These are phyloP conservation scores for Agrochola litura DNA, from an alignment of 2,888 invertebrate genomes.

Conservation along the genomic window DNA sequence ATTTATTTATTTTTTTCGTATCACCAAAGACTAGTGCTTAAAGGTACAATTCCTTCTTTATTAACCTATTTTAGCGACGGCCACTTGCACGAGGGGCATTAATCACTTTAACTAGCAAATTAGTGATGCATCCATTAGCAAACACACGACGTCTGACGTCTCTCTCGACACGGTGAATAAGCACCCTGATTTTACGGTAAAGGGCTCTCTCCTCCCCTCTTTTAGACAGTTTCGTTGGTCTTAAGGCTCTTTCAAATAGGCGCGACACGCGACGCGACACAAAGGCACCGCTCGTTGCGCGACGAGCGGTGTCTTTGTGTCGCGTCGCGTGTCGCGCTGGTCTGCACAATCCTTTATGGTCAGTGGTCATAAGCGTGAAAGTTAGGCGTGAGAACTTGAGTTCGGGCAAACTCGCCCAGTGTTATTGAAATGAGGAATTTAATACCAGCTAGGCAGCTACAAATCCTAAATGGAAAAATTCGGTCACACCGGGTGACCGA, in stretches of 20 bases:
- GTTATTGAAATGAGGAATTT: too few relatives aligned
- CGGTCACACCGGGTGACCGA: too few relatives aligned
- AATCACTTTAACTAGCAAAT: conserved; percentile 36
- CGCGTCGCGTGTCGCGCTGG: too few relatives aligned
- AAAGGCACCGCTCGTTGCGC: too few relatives aligned
- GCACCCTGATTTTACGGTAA: neutral
- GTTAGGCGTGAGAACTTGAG: neutral
- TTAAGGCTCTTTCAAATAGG: too few relatives aligned
- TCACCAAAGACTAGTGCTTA: neutral
- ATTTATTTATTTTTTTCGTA: neutral
- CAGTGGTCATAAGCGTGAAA: neutral
- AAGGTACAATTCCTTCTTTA: neutral
- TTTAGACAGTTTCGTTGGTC: neutral
- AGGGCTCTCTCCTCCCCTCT: neutral
- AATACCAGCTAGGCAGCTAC: too few relatives aligned
- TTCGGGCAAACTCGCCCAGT: neutral
- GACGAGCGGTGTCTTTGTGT: too few relatives aligned
- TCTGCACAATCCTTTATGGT: too few relatives aligned
- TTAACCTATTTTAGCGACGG: neutral
- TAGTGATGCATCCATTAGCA: conserved; percentile 38
- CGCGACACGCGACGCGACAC: too few relatives aligned
- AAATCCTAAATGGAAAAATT: too few relatives aligned
- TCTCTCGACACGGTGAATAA: neutral
- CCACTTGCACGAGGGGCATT: conserved; percentile 24
- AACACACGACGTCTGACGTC: conserved; percentile 34